These are phyloP conservation scores for Acanthoscelides obtectus DNA, from an alignment of 2,888 invertebrate genomes.

Conservation along the genomic window DNA sequence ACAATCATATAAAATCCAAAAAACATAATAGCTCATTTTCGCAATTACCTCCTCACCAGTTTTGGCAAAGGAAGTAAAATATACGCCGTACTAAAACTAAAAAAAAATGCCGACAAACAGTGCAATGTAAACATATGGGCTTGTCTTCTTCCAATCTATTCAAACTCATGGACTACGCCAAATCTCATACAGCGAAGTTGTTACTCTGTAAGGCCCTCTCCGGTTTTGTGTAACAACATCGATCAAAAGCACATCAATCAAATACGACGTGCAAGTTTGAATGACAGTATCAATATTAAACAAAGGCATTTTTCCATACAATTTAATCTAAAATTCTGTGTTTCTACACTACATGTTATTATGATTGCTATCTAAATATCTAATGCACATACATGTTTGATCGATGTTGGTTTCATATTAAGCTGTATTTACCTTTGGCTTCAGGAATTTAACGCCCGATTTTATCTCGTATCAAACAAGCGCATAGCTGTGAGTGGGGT, in stretches of 20 bases:
- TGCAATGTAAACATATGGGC: too few relatives aligned
- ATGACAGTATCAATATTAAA: background rate
- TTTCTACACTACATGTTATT: background rate
- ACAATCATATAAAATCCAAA: too few relatives aligned
- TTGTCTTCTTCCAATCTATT: too few relatives aligned
- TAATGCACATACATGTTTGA: background rate
- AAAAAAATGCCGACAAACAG: too few relatives aligned
- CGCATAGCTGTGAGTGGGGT: background rate
- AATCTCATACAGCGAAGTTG: background rate
- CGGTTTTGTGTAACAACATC: background rate
- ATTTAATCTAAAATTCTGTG: background rate
- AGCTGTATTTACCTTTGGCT: background rate
- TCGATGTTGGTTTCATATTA: background rate
- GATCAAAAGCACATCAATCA: background rate
- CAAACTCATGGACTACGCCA: too few relatives aligned
- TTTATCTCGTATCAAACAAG: background rate
- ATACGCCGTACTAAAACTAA: too few relatives aligned
- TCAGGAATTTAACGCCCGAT: background rate
- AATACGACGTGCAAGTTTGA: background rate
- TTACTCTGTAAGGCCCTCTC: background rate
- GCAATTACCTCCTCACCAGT: too few relatives aligned
- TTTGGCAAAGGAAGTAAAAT: too few relatives aligned
- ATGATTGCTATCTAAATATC: background rate
- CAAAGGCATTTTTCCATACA: background rate
- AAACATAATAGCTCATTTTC: too few relatives aligned